A percentile compares a stretch with the other conserved stretches of the same genome.
These are phyloP conservation scores for Nipponacmea schrenckii DNA, from an alignment of 2,888 invertebrate genomes.

Conservation along the genomic window DNA sequence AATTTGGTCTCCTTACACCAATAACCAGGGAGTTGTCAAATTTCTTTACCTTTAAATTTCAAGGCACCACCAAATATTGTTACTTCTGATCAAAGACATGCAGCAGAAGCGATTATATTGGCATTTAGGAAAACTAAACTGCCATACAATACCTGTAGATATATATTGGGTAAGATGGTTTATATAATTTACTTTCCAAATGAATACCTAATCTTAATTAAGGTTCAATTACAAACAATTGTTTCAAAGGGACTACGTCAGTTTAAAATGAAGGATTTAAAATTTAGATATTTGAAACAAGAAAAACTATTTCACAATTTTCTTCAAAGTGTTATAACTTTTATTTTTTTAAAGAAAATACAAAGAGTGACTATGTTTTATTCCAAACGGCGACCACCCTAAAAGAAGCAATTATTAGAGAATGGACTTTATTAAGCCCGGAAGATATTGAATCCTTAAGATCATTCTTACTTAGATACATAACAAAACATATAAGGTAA, in stretches of 20 bases:
- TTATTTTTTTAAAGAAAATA: slow-evolving; percentile 59
- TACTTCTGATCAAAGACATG: slow-evolving; percentile 80
- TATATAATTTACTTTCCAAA: not conserved
- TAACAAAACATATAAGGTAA: slow-evolving; percentile 74
- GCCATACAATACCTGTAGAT: slow-evolving; percentile 83
- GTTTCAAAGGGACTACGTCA: too few species aligned
- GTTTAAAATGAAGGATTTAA: too few species aligned
- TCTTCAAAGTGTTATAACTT: too few species aligned
- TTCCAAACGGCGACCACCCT: slow-evolving; percentile 88
- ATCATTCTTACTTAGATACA: slow-evolving; percentile 83
- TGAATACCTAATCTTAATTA: too few species aligned
- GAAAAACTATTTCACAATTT: too few species aligned
- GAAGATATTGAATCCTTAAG: slow-evolving; percentile 78
- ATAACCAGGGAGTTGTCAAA: too few species aligned
- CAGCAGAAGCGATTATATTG: slow-evolving; percentile 84
- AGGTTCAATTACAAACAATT: too few species aligned
- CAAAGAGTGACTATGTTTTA: slow-evolving; percentile 78
- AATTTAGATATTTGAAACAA: too few species aligned
- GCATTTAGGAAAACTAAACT: slow-evolving; percentile 84
- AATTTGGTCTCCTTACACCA: too few species aligned
- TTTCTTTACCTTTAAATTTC: slow-evolving; percentile 38
- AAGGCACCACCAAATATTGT: slow-evolving; percentile 85
- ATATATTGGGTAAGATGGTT: slow-evolving; percentile 74
- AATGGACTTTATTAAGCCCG: slow-evolving; percentile 82
- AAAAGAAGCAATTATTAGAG: slow-evolving; percentile 83